Percentiles rank a stretch among this genome's conserved stretches.
These are phyloP conservation scores for Carcinoscorpius rotundicauda DNA, from an alignment of 1,140 invertebrate genomes.

Conservation along the genomic window DNA sequence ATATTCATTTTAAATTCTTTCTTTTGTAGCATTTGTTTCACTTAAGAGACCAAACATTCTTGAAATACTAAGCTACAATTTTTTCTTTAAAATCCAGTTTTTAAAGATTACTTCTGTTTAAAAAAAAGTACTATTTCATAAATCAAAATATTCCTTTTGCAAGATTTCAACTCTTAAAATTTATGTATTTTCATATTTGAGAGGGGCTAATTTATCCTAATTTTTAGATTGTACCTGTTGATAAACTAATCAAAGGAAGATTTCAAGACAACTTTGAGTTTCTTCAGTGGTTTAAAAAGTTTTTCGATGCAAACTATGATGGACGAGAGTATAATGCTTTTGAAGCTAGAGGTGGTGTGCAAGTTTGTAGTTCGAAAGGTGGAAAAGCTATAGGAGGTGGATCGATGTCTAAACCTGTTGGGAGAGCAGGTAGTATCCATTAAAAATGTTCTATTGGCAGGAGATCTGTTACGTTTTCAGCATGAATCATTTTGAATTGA, in stretches of 20 bases:
- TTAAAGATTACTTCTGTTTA: not conserved
- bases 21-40: too few relatives aligned
- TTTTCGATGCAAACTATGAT: constrained; percentile 98
- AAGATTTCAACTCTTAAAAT: too few relatives aligned
- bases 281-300: constrained; percentile 99
- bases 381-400: not conserved
- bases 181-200: too few relatives aligned
- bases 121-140: not conserved
- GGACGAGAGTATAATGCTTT: constrained; percentile 83
- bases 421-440: constrained; percentile 4
- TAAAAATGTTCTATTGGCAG: too few relatives aligned
- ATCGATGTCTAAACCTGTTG: constrained; percentile 8
- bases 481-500: too few relatives aligned
- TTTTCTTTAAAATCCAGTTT: too few relatives aligned
- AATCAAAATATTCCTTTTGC: too few relatives aligned
- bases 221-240: constrained; percentile 33
- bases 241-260: constrained; percentile 15
- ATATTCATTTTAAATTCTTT: too few relatives aligned
- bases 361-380: constrained; percentile 39
- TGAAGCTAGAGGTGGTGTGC: constrained; percentile 62
- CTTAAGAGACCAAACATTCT: too few relatives aligned
- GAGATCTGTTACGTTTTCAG: too few relatives aligned
- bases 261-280: constrained; percentile 96
- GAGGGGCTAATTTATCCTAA: not conserved
- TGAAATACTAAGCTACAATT: too few relatives aligned